Evolutionary conservation across 2,113 vertebrate species (phyloP).

Genomic region (Rhinopomastus cyanomelas): DNA sequence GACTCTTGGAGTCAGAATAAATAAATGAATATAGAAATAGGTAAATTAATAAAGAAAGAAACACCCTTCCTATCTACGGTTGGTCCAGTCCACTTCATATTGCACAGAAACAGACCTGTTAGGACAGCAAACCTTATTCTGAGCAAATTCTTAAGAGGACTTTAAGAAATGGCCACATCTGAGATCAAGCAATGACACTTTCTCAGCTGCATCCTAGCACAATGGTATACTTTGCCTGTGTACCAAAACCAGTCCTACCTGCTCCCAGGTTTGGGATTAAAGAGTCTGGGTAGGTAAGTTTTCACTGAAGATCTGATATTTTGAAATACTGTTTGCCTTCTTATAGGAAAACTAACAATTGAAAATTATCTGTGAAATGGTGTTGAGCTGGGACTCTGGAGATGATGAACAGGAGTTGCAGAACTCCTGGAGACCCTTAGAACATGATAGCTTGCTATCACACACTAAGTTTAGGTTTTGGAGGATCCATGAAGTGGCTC

Average conservation of each 20-base stretch:
- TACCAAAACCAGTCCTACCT: neutral
- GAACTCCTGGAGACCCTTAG: neutral
- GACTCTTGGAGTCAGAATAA: neutral
- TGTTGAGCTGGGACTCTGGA: neutral
- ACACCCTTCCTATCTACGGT: neutral
- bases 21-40: neutral
- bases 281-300: neutral
- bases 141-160: no score
- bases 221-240: neutral
- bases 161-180: neutral
- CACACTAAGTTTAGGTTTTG: neutral
- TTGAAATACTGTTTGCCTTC: neutral
- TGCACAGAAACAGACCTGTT: neutral
- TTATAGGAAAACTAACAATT: neutral
- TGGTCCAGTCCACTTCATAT: neutral
- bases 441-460: fast-evolving
- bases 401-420: neutral
- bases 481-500: neutral
- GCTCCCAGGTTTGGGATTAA: neutral
- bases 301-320: neutral
- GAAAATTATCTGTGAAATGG: neutral
- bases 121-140: neutral
- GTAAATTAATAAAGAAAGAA: no score
- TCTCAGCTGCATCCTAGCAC: neutral
- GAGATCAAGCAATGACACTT: neutral